phyloP scores from a whole-genome alignment of 1,140 invertebrate species.

The Hyposmocoma kahamanoa region DNA sequence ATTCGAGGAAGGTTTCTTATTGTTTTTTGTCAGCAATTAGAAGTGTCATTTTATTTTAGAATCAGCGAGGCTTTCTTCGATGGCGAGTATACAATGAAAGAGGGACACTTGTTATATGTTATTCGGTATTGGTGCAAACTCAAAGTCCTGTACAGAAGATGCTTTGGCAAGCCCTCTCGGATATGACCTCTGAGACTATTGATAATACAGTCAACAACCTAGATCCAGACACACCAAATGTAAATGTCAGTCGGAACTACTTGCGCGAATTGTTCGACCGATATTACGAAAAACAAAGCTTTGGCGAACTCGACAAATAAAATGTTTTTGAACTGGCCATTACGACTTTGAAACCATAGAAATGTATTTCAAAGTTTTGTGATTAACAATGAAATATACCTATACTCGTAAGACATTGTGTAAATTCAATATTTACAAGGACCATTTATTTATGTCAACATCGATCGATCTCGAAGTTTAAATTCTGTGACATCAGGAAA shows the following conservation, averaged over 20 bases:
- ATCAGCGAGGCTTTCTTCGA: constrained; percentile 42
- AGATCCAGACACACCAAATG: background rate
- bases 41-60: constrained; percentile 33
- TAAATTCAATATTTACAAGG: too few relatives aligned
- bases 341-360: too few relatives aligned
- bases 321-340: too few relatives aligned
- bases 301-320: background rate
- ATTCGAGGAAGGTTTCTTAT: too few relatives aligned
- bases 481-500: too few relatives aligned
- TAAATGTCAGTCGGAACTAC: background rate
- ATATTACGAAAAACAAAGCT: background rate
- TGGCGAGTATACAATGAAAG: constrained; percentile 51
- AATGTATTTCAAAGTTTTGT: too few relatives aligned
- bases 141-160: constrained; percentile 40
- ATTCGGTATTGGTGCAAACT: constrained; percentile 47
- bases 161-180: constrained; percentile 11
- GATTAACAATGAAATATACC: too few relatives aligned
- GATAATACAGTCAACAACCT: background rate
- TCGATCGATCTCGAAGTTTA: too few relatives aligned
- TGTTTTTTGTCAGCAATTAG: background rate
- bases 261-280: background rate
- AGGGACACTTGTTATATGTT: constrained; percentile 40
- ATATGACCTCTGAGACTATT: background rate
- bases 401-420: too few relatives aligned
- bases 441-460: too few relatives aligned